Base-by-base conservation (phyloP, 2,888 invertebrate genomes). In the Suillia variegata region DNA sequence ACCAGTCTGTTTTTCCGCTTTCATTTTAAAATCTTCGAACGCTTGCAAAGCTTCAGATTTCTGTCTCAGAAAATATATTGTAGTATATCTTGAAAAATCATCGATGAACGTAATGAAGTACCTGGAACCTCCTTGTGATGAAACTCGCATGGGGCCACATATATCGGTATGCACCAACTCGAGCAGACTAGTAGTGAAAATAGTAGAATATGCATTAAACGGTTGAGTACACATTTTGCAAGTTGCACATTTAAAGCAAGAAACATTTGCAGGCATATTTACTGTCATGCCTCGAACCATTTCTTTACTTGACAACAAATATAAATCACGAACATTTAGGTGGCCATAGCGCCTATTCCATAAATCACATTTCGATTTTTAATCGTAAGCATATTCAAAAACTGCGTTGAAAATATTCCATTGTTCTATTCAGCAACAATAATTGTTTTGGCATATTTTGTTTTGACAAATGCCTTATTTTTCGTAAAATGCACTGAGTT, bases 261-360 rank as follows among this genome's bases (percentile, higher is more conserved):
- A n/a, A n/a, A 31, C 34, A 47, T 48, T 33, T n/a, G 12, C 1
- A 5, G 48, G 49, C 38, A 54, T 48, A 33, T 61, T 50, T 1
- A 58, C 42, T 34, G 42, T 49, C 47, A 59, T 22, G 10, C 52
- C 57, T 2, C 54, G 48, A n/a, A 59, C 62, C 26, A 58, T 57
- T 12, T 54, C 54, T 26, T 53, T 62, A 10, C 53, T 62, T 17
- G 59, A 58, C 48, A 60, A 31, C 49, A 17, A 51, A 17, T 20
- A 22, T n/a, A 63, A 59, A 24, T 63, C 57, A 22, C 52, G 15
- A 20, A 45, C 22, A 49, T 63, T 63, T 34, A 58, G 47, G 48
- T 59, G 59, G 10, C 63, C 59, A 48, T 50, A 64, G 18, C 58
- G 33, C 22, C 47, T 55, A 42, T 61, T 59, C 59, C 59, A 61